Conservation (phyloP, 1,140 invertebrate species). For the Drosophila miranda region DNA sequence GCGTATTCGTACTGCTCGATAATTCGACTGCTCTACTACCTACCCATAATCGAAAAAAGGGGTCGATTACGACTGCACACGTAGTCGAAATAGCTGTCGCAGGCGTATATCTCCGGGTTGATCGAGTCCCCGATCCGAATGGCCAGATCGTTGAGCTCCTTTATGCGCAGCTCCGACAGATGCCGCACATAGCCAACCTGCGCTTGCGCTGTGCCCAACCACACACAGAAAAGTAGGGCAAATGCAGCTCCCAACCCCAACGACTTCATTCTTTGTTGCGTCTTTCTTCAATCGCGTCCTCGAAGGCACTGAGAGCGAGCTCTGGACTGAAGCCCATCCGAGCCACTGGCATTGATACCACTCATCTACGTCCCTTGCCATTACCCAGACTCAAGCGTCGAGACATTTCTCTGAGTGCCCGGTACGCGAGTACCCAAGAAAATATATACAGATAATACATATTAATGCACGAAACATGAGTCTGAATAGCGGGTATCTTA, state of each 20-base stretch:
- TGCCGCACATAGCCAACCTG: slow-evolving; percentile 58
- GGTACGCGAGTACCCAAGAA: background rate
- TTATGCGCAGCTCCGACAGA: slow-evolving; percentile 66
- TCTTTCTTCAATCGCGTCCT: slow-evolving; percentile 13
- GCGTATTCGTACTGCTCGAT: background rate
- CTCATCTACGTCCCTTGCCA: slow-evolving; percentile 13
- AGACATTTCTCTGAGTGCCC: background rate
- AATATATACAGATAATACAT: too few species aligned
- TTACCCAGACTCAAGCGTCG: slow-evolving; percentile 12
- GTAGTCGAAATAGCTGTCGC: slow-evolving; percentile 75
- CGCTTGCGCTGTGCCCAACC: slow-evolving; percentile 5
- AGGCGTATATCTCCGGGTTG: slow-evolving; percentile 65
- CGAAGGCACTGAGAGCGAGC: slow-evolving; percentile 34
- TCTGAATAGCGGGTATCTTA: too few species aligned
- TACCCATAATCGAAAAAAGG: slow-evolving; percentile 73
- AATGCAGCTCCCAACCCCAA: background rate
- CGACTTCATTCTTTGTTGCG: slow-evolving; percentile 15
- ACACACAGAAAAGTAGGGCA: slow-evolving; percentile 13
- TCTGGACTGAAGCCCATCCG: slow-evolving; percentile 20
- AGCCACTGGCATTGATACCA: slow-evolving; percentile 7
- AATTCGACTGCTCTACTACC: background rate
- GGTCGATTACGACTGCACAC: slow-evolving; percentile 74
- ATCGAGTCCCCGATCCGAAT: slow-evolving; percentile 60
- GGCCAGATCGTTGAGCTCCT: slow-evolving; percentile 59
- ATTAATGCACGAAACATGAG: too few species aligned